Evolutionary conservation across 2,797 vertebrate genomes (phyloP).

Genomic region (Neosalanx taihuensis): DNA sequence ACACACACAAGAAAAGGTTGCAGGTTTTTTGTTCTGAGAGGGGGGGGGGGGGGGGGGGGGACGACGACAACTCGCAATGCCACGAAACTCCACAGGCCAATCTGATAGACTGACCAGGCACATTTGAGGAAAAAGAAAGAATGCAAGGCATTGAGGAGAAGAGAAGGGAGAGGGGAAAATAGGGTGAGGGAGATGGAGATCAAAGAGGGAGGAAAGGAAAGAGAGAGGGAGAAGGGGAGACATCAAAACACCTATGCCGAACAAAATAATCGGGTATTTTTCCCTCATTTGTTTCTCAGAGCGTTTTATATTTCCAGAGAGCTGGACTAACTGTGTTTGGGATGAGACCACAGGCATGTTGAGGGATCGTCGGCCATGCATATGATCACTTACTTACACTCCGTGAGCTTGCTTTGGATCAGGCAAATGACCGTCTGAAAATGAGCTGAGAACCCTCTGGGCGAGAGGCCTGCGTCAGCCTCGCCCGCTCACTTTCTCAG

Average conservation of each 20-base stretch:
- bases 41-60: background rate
- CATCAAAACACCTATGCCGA: constrained; percentile 25
- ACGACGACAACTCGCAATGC: background rate
- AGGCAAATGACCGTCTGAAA: constrained; percentile 90
- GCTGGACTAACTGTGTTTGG: constrained; percentile 77
- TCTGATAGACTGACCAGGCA: constrained; percentile 2
- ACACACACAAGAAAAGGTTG: background rate
- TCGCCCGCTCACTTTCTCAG: constrained; percentile 77
- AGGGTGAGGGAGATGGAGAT: too few species aligned
- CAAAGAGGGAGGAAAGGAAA: background rate
- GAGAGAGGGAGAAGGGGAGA: background rate
- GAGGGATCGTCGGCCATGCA: constrained; percentile 85
- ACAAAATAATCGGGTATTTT: constrained; percentile 60
- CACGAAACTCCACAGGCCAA: background rate
- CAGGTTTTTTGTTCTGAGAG: background rate
- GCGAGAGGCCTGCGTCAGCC: constrained; percentile 79
- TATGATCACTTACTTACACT: constrained; percentile 92
- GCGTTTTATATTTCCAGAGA: constrained; percentile 73
- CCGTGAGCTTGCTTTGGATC: constrained; percentile 82
- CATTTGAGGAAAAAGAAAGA: constrained; percentile 1
- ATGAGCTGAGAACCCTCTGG: constrained; percentile 86
- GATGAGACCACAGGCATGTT: constrained; percentile 64
- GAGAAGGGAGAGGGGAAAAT: background rate
- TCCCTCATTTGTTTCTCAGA: constrained; percentile 70
- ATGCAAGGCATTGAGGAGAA: background rate